These are phyloP conservation scores for Cephus rjabovi DNA, from an alignment of 2,888 invertebrate genomes.

Conservation along the genomic window DNA sequence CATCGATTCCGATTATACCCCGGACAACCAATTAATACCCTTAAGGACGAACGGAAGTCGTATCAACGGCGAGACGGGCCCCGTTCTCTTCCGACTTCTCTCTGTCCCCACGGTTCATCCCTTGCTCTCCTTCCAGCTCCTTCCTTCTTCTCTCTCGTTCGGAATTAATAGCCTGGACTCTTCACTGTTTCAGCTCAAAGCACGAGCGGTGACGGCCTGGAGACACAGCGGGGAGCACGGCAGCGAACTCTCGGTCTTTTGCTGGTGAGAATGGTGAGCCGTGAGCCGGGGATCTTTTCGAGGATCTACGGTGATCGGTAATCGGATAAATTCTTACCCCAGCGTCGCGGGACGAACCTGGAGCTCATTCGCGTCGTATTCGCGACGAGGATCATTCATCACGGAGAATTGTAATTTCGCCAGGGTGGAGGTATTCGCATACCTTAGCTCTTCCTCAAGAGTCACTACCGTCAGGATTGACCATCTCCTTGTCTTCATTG, in stretches of 20 bases:
- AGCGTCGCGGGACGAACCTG: neutral
- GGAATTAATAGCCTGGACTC: slow-evolving; percentile 5
- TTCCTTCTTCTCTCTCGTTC: neutral
- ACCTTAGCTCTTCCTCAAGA: neutral
- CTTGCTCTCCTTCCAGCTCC: neutral
- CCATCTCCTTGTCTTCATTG: neutral
- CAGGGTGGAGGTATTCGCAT: neutral
- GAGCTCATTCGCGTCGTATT: neutral
- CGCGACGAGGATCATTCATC: neutral
- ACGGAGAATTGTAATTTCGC: neutral
- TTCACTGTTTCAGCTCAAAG: slow-evolving; percentile 75
- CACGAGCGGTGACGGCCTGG: slow-evolving; percentile 82
- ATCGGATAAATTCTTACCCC: slow-evolving; percentile 25
- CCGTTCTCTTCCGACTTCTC: neutral
- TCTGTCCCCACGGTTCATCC: neutral
- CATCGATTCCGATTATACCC: neutral
- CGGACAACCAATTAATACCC: neutral
- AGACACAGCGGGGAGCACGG: slow-evolving; percentile 77
- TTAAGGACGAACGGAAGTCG: neutral
- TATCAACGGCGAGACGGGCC: neutral
- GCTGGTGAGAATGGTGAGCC: slow-evolving; percentile 75
- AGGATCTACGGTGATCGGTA: slow-evolving; percentile 50
- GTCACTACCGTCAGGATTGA: neutral
- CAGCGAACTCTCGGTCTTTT: slow-evolving; percentile 82
- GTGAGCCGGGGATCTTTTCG: slow-evolving; percentile 44